Evolutionary conservation across 2,888 invertebrate genomes (phyloP).

Genomic region (Pimpla rufipes): DNA sequence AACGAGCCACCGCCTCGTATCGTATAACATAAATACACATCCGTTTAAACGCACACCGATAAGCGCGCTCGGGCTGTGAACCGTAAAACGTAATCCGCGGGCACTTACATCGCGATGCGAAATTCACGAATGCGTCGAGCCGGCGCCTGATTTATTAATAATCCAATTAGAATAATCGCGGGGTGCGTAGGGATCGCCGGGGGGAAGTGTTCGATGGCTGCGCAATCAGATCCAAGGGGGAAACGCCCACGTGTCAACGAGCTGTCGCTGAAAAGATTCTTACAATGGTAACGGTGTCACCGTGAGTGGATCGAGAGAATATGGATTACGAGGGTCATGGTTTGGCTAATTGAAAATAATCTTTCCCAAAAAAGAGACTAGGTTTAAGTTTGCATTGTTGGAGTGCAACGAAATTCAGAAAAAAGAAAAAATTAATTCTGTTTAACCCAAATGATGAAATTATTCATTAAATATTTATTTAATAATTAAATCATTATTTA

Average conservation of each 20-base stretch:
- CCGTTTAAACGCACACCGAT: constrained; percentile 48
- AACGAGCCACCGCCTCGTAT: constrained; percentile 56
- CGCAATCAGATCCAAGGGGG: constrained; percentile 52
- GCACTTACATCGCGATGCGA: constrained; percentile 6
- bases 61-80: constrained; percentile 36
- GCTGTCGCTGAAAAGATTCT: constrained; percentile 26
- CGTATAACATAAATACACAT: constrained; percentile 66
- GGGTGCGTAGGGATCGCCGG: constrained; percentile 18
- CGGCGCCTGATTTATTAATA: constrained; percentile 66
- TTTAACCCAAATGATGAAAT: too few relatives aligned
- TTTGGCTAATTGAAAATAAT: too few relatives aligned
- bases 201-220: constrained; percentile 26
- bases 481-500: too few relatives aligned
- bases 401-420: too few relatives aligned
- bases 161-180: constrained; percentile 67
- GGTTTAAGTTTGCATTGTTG: too few relatives aligned
- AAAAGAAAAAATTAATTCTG: too few relatives aligned
- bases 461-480: too few relatives aligned
- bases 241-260: constrained; percentile 63
- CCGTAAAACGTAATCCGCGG: constrained; percentile 59
- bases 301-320: background rate
- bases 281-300: constrained; percentile 49
- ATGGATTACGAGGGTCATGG: background rate
- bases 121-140: constrained; percentile 5
- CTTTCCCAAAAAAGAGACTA: too few relatives aligned